Percentiles rank a stretch among this genome's conserved stretches.
Evolutionary conservation across 1,140 invertebrate genomes (phyloP).

Genomic region (Hylaeus anthracinus): DNA sequence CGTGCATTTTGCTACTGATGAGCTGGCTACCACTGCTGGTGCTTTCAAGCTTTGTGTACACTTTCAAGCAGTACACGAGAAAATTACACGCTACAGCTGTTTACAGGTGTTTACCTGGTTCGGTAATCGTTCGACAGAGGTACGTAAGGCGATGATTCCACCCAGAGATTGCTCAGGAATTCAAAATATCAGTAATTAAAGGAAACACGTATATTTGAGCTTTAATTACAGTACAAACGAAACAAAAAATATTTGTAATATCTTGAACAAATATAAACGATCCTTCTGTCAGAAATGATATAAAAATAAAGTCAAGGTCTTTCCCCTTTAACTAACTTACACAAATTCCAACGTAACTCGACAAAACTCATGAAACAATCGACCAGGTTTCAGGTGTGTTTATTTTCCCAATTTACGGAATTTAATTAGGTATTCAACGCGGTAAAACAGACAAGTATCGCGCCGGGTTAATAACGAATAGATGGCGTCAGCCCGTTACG

Average conservation of each 20-base stretch:
- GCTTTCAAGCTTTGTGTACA: background rate
- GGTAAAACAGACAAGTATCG: background rate
- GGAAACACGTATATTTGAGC: too few relatives aligned
- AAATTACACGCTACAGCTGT: constrained; percentile 1
- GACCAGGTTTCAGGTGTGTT: too few relatives aligned
- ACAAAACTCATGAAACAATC: too few relatives aligned
- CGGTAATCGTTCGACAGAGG: background rate
- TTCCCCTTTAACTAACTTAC: too few relatives aligned
- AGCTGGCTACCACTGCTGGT: background rate
- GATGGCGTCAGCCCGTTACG: background rate
- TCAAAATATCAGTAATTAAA: too few relatives aligned
- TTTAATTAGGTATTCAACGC: background rate
- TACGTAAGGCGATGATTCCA: background rate
- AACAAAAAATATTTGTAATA: background rate
- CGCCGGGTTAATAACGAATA: background rate
- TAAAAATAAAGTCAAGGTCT: too few relatives aligned
- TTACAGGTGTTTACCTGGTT: background rate
- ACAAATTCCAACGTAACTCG: too few relatives aligned
- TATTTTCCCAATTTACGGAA: background rate
- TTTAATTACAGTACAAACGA: background rate
- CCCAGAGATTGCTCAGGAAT: too few relatives aligned
- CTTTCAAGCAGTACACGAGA: background rate
- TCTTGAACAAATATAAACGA: background rate
- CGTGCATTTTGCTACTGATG: background rate
- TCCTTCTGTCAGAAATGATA: too few relatives aligned